Base-by-base conservation (phyloP, 2,113 vertebrate genomes). In the Halcyon malimbica region DNA sequence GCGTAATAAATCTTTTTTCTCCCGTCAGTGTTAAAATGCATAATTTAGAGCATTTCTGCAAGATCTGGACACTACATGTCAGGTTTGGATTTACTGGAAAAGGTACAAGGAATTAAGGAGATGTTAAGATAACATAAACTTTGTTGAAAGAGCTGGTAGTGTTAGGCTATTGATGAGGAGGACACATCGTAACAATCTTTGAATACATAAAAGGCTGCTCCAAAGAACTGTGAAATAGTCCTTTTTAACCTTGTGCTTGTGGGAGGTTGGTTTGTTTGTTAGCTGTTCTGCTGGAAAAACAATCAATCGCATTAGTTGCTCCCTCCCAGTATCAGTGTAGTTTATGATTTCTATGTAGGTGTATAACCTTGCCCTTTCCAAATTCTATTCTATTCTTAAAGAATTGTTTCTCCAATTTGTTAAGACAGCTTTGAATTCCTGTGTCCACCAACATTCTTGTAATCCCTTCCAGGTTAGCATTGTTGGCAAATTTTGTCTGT, bases 111-210 rank as follows among this genome's bases (percentile, higher is more conserved):
- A 87, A 31, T 37, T 37, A 70, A 39, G 24, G 16, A 81, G 60
- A 59, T 28, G 9, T 73, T 88, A 57, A 64, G 5, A 12, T 80
- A 24, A 39, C 13, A 8, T 25, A 39, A 25, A 70, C 16, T 54
- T 81, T 31, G 24, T 28, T 87, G 68, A 25, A 59, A 63, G 70
- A 44, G 23, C 31, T 63, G 46, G 5, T 56, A 33, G 16, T 37
- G 21, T 53, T 65, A 24, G 44, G 35, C 63, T 81, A 0, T 15
- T 21, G 41, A 28, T 33, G 83, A 89, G n/a, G 44, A 87, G 33
- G 33, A 44, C 7, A 3, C 35, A 13, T 17, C 0, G 0, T 54
- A 56, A 50, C 5, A 20, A 11, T 20, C 39, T 74, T n/a, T 26
- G 84, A 44, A 62, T 26, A 15, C 13, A 16, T 33, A 29, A 63